Evolutionary conservation across 2,113 vertebrate genomes (phyloP), one percentile per base, ranked within the genome.

Genomic region (Mormoops blainvillei): DNA sequence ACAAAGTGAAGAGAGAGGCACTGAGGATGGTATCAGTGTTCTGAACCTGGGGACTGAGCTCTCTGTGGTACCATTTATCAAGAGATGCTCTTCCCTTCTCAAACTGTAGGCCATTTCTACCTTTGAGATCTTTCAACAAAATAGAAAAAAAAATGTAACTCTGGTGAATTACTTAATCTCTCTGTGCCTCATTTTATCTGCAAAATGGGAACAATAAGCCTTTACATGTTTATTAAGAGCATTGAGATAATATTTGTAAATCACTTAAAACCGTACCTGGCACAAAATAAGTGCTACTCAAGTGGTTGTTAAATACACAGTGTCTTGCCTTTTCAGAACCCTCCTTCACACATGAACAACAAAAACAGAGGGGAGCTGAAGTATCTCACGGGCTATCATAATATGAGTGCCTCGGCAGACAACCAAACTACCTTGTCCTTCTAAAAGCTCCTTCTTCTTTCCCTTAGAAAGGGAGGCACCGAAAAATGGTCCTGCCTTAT

Each of bases 171-270:
- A 50, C 33, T 85, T 77, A 63, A 76, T 7, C 38, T 91, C 56
- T 56, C 80, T n/a, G 5, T 58, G 50, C 48, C 73, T 95, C 82
- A 12, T 85, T 93, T 85, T 41, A 94, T 36, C 54, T 89, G 61
- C 14, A 70, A 89, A 96, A 68, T 61, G 26, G 43, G 56, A 88
- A 71, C 65, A 56, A 52, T 88, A 82, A 94, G 63, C 33, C 12
- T 68, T 91, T 52, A 31, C 15, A 14, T 28, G 24, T 84, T 81
- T 95, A 48, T 67, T n/a, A 87, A 92, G 36, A 63, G 15, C 58
- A 58, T 18, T 1, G 1, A 74, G 16, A 65, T 89, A 84, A 63
- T 87, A 56, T 84, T 73, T 89, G n/a, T 54, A 80, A 87, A 68
- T 85, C 18, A 88, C 82, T 92, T 84, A 85, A 70, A 87, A 82